phyloP scores from a whole-genome alignment of 1,140 invertebrate species.

The Himalopsyche phryganea region DNA sequence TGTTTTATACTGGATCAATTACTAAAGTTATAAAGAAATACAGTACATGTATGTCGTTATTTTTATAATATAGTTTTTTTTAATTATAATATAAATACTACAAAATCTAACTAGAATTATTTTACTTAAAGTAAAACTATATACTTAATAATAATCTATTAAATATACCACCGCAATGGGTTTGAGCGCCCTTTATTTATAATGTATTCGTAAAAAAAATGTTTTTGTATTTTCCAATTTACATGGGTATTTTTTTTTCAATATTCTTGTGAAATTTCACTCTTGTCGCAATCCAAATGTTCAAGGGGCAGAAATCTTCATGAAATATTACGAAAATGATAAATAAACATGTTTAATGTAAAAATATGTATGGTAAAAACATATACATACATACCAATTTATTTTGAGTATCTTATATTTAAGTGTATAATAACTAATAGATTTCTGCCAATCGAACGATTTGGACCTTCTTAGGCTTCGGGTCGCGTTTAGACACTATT shows the following conservation, averaged over 20 bases:
- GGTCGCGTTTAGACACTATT: neutral
- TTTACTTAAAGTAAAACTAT: constrained; percentile 34
- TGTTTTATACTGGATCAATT: neutral
- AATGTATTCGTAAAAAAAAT: constrained; percentile 15
- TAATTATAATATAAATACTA: constrained; percentile 35
- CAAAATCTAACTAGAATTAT: constrained; percentile 35
- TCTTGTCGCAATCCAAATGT: constrained; percentile 22
- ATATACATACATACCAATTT: constrained; percentile 11
- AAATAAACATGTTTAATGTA: constrained; percentile 4
- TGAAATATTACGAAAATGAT: constrained; percentile 8
- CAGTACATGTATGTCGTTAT: constrained; percentile 15
- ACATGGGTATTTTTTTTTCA: neutral
- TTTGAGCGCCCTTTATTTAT: constrained; percentile 18
- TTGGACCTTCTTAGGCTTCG: constrained; percentile 7
- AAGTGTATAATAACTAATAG: neutral
- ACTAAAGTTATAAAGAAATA: constrained; percentile 1
- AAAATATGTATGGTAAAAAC: constrained; percentile 9
- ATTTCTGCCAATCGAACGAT: constrained; percentile 34
- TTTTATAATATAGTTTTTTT: constrained; percentile 28
- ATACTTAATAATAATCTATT: constrained; percentile 26
- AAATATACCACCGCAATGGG: constrained; percentile 17
- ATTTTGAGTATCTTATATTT: constrained; percentile 7
- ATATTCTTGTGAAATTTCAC: neutral
- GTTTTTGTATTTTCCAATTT: constrained; percentile 5
- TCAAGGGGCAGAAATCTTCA: constrained; percentile 33